Conservation (phyloP, 1,140 invertebrate species). For the Magallana ariakensis region DNA sequence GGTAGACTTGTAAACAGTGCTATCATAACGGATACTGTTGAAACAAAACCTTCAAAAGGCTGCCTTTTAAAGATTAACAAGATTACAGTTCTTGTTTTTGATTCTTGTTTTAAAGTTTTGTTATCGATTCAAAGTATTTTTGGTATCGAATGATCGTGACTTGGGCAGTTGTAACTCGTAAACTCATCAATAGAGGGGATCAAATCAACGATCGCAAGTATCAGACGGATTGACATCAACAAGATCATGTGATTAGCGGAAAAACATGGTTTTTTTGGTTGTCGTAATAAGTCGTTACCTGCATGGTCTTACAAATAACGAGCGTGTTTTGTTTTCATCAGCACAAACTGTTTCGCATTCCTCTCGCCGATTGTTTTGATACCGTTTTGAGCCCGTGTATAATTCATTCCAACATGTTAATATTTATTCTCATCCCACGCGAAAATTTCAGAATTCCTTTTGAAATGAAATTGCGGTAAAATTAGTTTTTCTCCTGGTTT, state of each 20-base stretch:
- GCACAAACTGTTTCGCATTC: conserved; percentile 4
- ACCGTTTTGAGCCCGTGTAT: neutral
- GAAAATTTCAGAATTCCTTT: neutral
- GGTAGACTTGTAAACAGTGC: no score
- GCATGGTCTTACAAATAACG: neutral
- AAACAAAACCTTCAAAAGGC: no score
- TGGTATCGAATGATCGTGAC: no score
- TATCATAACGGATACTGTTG: no score
- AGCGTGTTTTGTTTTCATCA: conserved; percentile 24
- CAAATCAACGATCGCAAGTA: no score
- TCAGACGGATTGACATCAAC: neutral
- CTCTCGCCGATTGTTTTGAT: neutral
- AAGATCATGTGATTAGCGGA: neutral
- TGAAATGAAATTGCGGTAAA: conserved; percentile 3
- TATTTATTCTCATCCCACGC: neutral
- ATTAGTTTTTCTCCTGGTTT: neutral
- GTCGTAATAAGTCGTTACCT: neutral
- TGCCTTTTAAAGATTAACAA: no score
- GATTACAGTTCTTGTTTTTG: no score
- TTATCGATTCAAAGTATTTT: no score
- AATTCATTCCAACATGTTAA: conserved; percentile 5
- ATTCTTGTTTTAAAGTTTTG: no score
- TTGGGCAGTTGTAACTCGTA: no score
- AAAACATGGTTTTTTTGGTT: neutral
- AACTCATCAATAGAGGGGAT: no score